Evolutionary conservation across 1,140 invertebrate genomes (phyloP).

Genomic region (Pseudachorutes palmiensis): DNA sequence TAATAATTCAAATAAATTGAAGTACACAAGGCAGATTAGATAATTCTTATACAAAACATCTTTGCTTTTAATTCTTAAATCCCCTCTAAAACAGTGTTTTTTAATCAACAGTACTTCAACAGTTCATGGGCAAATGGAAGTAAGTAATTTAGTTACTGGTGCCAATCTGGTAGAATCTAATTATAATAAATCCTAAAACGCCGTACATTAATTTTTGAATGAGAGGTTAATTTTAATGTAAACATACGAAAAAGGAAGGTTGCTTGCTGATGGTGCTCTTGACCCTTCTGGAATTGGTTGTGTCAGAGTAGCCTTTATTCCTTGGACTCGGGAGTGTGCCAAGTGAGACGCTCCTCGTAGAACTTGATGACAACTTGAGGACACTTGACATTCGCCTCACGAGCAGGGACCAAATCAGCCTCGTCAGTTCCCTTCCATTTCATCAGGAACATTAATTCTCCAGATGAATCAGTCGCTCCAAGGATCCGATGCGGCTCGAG

Average conservation of each 20-base stretch:
- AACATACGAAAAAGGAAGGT: neutral
- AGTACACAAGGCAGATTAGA: no score
- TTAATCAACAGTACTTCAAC: no score
- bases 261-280: neutral
- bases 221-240: no score
- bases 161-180: no score
- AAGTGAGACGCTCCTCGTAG: slow-evolving; percentile 68
- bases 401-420: slow-evolving; percentile 82
- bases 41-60: no score
- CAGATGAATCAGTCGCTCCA: slow-evolving; percentile 77
- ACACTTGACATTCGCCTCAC: slow-evolving; percentile 80
- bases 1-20: no score
- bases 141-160: no score
- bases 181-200: no score
- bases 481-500: slow-evolving; percentile 87
- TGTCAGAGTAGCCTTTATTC: neutral
- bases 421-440: slow-evolving; percentile 97
- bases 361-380: slow-evolving; percentile 92
- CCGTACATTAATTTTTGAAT: no score
- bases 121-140: no score
- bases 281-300: neutral
- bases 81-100: no score
- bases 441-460: slow-evolving; percentile 92
- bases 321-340: slow-evolving; percentile 8
- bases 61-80: no score